Evolutionary conservation across 1,140 invertebrate genomes (phyloP).

Genomic region (Aphelenchoides fujianensis): DNA sequence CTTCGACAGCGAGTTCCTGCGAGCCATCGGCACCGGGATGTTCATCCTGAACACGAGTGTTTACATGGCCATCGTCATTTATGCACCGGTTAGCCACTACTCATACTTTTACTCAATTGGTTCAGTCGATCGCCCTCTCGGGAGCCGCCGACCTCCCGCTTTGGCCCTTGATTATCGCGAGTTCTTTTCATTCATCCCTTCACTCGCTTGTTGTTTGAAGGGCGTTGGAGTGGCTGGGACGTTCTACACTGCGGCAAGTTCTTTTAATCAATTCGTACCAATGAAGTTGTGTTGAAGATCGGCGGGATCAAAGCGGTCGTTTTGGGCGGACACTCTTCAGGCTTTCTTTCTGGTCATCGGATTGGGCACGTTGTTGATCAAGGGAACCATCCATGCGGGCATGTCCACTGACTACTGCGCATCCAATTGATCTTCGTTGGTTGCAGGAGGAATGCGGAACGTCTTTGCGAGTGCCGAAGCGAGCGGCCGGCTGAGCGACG

Average conservation of each 20-base stretch:
- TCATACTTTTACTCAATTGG: conserved; percentile 22
- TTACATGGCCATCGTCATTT: conserved; percentile 57
- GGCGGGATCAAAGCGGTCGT: conserved; percentile 56
- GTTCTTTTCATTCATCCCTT: no score
- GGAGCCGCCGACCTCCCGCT: conserved; percentile 42
- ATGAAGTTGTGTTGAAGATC: no score
- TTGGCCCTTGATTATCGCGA: conserved; percentile 48
- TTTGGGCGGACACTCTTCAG: conserved; percentile 51
- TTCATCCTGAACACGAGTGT: conserved; percentile 57
- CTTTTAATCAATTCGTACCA: conserved; percentile 2
- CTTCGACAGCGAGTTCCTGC: conserved; percentile 46
- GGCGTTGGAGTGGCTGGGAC: conserved; percentile 4
- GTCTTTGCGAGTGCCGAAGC: conserved; percentile 27
- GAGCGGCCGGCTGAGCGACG: conserved; percentile 43
- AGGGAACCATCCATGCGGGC: conserved; percentile 50
- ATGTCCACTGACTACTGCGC: not conserved
- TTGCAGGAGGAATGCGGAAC: conserved; percentile 40
- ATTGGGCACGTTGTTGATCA: conserved; percentile 39
- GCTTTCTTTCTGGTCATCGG: conserved; percentile 41
- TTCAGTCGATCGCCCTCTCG: conserved; percentile 40
- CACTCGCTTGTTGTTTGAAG: no score
- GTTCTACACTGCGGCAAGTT: conserved; percentile 13
- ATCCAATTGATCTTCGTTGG: no score
- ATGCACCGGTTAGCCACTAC: conserved; percentile 26
- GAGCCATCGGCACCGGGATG: conserved; percentile 54